Evolutionary conservation across 2,113 vertebrate genomes (phyloP).

Genomic region (Thalassarche chlororhynchos): DNA sequence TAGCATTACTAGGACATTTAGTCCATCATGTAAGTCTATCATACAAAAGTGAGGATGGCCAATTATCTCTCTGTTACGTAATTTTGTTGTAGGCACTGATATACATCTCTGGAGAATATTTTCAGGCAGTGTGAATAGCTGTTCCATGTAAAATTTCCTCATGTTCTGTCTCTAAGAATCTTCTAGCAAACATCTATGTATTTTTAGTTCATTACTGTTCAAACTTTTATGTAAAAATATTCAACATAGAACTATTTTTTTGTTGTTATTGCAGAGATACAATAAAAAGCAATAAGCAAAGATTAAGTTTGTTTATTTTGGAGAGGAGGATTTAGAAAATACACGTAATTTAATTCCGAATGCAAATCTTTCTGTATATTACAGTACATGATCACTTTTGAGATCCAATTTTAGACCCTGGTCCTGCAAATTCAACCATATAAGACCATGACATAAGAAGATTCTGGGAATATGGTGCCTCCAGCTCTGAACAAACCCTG

Average conservation of each 20-base stretch:
- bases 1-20: neutral
- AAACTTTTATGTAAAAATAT: neutral
- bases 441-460: neutral
- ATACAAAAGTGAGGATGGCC: neutral
- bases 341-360: neutral
- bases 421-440: neutral
- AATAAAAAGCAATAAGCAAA: neutral
- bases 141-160: conserved; percentile 49
- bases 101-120: neutral
- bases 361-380: neutral
- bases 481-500: neutral
- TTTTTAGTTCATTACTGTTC: conserved; percentile 23
- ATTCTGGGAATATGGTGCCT: neutral
- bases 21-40: neutral
- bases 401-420: neutral
- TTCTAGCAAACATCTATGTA: conserved; percentile 48
- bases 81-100: conserved; percentile 24
- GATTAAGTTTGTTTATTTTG: neutral
- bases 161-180: conserved; percentile 30
- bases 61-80: conserved; percentile 30
- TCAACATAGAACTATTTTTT: neutral
- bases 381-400: neutral
- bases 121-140: neutral
- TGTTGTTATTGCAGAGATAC: neutral
- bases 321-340: neutral